phyloP scores from a whole-genome alignment of 2,888 invertebrate genomes.

The Sipha maydis region DNA sequence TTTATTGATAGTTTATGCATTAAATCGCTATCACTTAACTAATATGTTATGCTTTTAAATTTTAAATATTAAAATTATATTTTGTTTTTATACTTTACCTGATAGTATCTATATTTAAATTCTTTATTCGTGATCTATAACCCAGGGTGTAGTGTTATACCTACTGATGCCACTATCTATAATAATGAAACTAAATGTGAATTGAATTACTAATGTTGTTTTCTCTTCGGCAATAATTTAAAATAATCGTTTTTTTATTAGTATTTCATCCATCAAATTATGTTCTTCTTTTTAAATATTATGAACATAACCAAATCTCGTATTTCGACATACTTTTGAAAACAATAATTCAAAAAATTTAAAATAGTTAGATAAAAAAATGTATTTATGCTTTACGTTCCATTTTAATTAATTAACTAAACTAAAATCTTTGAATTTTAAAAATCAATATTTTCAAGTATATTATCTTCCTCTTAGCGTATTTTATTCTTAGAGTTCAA shows the following conservation, averaged over 20 bases:
- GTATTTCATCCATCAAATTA: neutral
- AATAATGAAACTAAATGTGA: neutral
- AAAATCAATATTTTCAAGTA: too few relatives aligned
- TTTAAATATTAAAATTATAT: neutral
- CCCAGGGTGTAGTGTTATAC: neutral
- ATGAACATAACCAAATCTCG: neutral
- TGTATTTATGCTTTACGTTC: neutral
- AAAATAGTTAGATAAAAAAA: neutral
- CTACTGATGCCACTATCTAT: neutral
- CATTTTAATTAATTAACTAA: neutral
- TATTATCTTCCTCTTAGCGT: too few relatives aligned
- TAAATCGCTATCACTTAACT: neutral
- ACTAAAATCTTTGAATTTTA: neutral
- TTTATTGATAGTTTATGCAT: neutral
- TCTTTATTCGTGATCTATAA: neutral
- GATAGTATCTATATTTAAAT: neutral
- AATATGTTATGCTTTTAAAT: neutral
- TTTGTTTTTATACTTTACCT: neutral
- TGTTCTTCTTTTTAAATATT: neutral
- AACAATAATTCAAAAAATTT: neutral
- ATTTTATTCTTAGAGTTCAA: neutral
- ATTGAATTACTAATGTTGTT: neutral
- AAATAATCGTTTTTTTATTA: neutral
- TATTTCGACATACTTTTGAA: neutral
- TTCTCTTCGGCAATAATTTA: neutral